phyloP scores from a whole-genome alignment of 2,888 invertebrate species.

The Oscheius onirici region DNA sequence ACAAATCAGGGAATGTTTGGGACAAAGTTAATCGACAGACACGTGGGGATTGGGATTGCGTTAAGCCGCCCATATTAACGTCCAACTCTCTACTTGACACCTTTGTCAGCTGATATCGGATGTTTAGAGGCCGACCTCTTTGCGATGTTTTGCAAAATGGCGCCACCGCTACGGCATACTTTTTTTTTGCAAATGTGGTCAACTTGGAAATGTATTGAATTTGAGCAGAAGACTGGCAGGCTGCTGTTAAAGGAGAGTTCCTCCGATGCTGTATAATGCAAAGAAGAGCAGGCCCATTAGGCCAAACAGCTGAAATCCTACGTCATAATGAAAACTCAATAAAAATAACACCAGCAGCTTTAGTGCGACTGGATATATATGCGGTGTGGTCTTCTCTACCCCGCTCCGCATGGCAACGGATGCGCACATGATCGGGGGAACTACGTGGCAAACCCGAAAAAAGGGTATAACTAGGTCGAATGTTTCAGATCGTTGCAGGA shows the following conservation, averaged over 20 bases:
- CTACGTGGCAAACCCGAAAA: neutral
- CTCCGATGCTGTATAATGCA: conserved; percentile 24
- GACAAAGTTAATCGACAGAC: neutral
- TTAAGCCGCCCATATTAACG: neutral
- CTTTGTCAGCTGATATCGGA: too few species aligned
- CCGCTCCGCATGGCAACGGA: neutral
- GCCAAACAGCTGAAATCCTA: neutral
- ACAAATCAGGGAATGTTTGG: neutral
- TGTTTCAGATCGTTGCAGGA: conserved; percentile 10
- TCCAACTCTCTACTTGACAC: too few species aligned
- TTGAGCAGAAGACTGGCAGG: neutral
- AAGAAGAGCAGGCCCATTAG: conserved; percentile 4
- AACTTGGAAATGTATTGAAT: conserved; percentile 2
- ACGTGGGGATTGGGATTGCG: conserved; percentile 17
- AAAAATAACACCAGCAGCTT: neutral
- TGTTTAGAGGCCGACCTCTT: too few species aligned
- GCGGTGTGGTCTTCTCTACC: too few species aligned
- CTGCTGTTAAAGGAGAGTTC: neutral
- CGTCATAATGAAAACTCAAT: conserved; percentile 13
- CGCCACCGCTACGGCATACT: too few species aligned
- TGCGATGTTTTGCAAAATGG: too few species aligned
- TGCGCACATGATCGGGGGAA: neutral
- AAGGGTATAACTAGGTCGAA: neutral
- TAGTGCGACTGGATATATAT: too few species aligned
- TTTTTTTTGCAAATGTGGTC: too few species aligned